Evolutionary conservation across 2,797 vertebrate species (phyloP), one percentile per base, ranked within the genome.

Genomic region (Diplodus puntazzo): DNA sequence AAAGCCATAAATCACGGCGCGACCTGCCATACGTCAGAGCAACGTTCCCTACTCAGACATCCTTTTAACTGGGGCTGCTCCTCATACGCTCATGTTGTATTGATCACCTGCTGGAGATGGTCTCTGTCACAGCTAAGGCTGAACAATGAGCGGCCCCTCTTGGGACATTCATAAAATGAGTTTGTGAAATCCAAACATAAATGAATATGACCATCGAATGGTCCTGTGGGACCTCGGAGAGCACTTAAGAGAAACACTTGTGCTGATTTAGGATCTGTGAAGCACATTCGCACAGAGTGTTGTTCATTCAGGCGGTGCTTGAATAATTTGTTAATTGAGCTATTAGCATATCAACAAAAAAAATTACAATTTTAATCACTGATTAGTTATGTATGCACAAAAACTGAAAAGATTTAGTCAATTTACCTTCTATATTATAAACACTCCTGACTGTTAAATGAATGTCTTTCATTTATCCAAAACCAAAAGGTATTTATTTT

Each of bases 21-120:
- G 45, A 77, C 75, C 73, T 66, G 67, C 54, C 64, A 63, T 72
- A 49, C 52, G 73, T 69, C 86, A 80, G 50, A 73, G 78, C 76
- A 23, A 14, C 62, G 4, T 73, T 86, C 80, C 80, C 53, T 50
- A 30, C 61, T 69, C 83, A 81, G 80, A 89, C 85, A 83, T 86
- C 89, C 79, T 90, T 90, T 89, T 89, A 88, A 84, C 85, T 53
- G 59, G 55, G 59, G 64, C 87, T 71, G 82, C 80, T 88, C 53
- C 79, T 89, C 79, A 68, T 83, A 73, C 52, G 70, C 83, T 93
- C 91, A 86, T 87, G 84, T 85, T 81, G 89, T 94, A 94, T 94
- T 94, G 90, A 95, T 95, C 85, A 85, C 79, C 46, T 68, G 75
- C 46, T 68, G 75, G 78, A 80, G 91, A 92, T 88, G 81, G 84